Evolutionary conservation across 2,888 invertebrate species (phyloP), one percentile per base, ranked within the genome.

Genomic region (Petrophora chlorosata): DNA sequence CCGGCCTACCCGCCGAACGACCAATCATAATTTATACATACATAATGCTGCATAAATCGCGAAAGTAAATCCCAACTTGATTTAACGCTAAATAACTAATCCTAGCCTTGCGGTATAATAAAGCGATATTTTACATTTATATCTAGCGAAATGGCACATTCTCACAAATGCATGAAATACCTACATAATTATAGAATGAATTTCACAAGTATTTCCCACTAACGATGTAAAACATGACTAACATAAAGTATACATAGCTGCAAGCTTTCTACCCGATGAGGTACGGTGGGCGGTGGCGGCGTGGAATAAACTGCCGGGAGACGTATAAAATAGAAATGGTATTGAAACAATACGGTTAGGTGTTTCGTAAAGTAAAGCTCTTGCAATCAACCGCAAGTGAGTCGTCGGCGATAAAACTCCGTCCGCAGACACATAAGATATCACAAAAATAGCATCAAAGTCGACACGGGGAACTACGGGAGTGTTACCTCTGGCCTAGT

Each of bases 361-460:
- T 40, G 46, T 59, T 59, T 54, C 55, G 50, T 53, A 56, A 59
- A 46, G 49, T 41, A 33, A 43, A 52, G 48, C 45, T 52, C 56
- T 49, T 71, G 73, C 66, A 72, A 73, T 79, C 72, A 61, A 70
- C 73, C 73, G 63, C 70, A 72, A 73, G 63, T 63, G 70, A 71
- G 71, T 70, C 65, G 63, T 68, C 61, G 61, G 67, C 70, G 72
- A 79, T 80, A 78, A 79, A 80, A 79, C 73, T 65, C 61, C 65
- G 70, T 79, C 85, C 82, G 75, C 81, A 80, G 73, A 75, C 81
- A 74, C 71, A 72, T 73, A 75, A 76, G 71, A 67, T 71, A 72
- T 80, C 76, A 80, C 80, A 73, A 79, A 85, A 85, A 85, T 88
- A 86, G 79, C 81, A 79, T 81, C 80, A 78, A 81, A 79, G 77